Percentiles rank a stretch among this genome's conserved stretches.
Evolutionary conservation across 2,113 vertebrate genomes (phyloP).

Genomic region (Abramis brama): DNA sequence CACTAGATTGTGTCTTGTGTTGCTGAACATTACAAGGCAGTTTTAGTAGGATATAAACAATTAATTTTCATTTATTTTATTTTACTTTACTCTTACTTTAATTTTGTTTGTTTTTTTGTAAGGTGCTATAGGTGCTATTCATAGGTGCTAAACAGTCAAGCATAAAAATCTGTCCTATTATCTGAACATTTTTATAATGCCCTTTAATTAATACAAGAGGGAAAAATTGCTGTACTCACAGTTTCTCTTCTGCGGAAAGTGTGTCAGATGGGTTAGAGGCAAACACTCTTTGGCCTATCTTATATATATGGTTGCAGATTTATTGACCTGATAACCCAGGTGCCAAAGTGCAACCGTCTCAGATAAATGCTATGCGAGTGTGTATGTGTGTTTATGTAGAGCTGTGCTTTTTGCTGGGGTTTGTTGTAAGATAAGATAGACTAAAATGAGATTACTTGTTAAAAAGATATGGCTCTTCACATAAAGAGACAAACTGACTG

Average conservation of each 20-base stretch:
- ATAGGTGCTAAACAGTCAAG: background rate
- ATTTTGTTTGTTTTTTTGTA: too few relatives aligned
- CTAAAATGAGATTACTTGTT: background rate
- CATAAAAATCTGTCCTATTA: background rate
- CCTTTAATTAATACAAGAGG: conserved; percentile 7
- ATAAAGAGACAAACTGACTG: background rate
- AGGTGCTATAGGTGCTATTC: too few relatives aligned
- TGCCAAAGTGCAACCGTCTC: conserved; percentile 75
- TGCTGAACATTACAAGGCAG: background rate
- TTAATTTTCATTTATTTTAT: background rate
- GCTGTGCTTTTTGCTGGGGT: conserved; percentile 40
- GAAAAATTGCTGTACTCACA: conserved; percentile 70
- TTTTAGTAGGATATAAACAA: background rate
- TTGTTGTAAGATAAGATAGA: conserved; percentile 47
- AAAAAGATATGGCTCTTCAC: background rate
- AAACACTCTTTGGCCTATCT: conserved; percentile 45
- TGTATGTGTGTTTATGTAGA: conserved; percentile 43
- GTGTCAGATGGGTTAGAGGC: conserved; percentile 54
- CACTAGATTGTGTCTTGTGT: background rate
- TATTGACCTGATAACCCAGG: conserved; percentile 69
- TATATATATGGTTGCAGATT: conserved; percentile 71
- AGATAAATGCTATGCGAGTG: conserved; percentile 68
- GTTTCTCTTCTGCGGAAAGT: conserved; percentile 62
- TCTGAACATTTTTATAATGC: background rate
- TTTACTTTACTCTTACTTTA: background rate